Percentiles rank a stretch among this genome's conserved stretches.
phyloP scores from a whole-genome alignment of 2,888 invertebrate species.

The Lasioglossum vierecki region DNA sequence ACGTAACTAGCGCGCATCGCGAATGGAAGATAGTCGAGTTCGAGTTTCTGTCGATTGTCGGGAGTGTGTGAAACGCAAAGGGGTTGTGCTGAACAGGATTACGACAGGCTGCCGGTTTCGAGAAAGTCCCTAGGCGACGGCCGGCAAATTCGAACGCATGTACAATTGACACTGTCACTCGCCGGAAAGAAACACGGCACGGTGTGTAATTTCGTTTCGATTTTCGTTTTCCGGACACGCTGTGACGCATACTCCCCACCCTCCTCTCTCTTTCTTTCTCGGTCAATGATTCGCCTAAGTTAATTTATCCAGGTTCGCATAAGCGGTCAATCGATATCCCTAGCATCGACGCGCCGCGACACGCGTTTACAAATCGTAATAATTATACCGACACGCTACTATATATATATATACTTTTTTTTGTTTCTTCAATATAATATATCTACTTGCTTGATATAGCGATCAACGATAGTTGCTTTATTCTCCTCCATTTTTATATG shows the following conservation, averaged over 20 bases:
- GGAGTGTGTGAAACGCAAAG: conserved; percentile 7
- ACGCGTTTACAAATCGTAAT: conserved; percentile 56
- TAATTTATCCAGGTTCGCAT: conserved; percentile 63
- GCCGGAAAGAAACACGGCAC: conserved; percentile 11
- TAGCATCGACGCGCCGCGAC: conserved; percentile 54
- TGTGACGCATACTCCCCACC: background rate
- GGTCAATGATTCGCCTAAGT: conserved; percentile 38
- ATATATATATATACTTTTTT: conserved; percentile 45
- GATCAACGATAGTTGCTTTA: conserved; percentile 67
- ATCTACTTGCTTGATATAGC: conserved; percentile 70
- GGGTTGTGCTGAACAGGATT: background rate
- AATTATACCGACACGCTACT: conserved; percentile 62
- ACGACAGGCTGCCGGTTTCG: background rate
- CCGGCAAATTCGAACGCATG: conserved; percentile 56
- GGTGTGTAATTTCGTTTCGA: conserved; percentile 17
- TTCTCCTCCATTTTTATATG: conserved; percentile 41
- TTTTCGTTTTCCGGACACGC: background rate
- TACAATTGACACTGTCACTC: conserved; percentile 67
- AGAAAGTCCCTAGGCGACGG: background rate
- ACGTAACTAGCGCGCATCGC: background rate
- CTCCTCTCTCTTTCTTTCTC: background rate
- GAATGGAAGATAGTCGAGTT: conserved; percentile 10
- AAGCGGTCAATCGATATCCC: conserved; percentile 60
- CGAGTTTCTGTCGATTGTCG: conserved; percentile 19
- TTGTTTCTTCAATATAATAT: conserved; percentile 49